phyloP scores from a whole-genome alignment of 2,888 invertebrate genomes.

The Torymus auratus region DNA sequence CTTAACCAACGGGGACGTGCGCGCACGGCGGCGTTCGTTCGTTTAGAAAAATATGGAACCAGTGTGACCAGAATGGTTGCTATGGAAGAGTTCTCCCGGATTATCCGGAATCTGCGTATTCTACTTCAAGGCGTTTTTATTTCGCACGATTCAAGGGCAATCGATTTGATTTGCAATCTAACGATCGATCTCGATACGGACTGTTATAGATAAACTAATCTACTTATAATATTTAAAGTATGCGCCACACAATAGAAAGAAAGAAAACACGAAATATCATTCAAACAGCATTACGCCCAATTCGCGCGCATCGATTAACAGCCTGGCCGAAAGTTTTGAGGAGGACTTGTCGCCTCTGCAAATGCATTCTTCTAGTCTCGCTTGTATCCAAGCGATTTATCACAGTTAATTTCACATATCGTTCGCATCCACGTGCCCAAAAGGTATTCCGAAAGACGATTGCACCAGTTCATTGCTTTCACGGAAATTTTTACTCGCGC shows the following conservation, averaged over 20 bases:
- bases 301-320: conserved; percentile 8
- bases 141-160: neutral
- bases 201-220: too few relatives aligned
- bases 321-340: conserved; percentile 17
- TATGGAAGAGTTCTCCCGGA: conserved; percentile 67
- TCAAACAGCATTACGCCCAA: conserved; percentile 18
- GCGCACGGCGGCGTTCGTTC: conserved; percentile 68
- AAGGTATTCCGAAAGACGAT: conserved; percentile 38
- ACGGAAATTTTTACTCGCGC: conserved; percentile 2
- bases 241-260: too few relatives aligned
- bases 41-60: conserved; percentile 70
- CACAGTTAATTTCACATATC: conserved; percentile 62
- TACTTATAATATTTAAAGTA: too few relatives aligned
- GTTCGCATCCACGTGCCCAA: conserved; percentile 30
- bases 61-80: conserved; percentile 77
- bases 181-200: conserved; percentile 22
- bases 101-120: conserved; percentile 6
- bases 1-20: conserved; percentile 21
- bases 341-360: conserved; percentile 12
- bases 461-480: conserved; percentile 53
- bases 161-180: conserved; percentile 29
- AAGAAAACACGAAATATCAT: too few relatives aligned
- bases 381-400: conserved; percentile 50
- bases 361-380: conserved; percentile 10
- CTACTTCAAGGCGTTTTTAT: conserved; percentile 17